Evolutionary conservation across 1,140 invertebrate species (phyloP).

Genomic region (Oreohelix idahoensis): DNA sequence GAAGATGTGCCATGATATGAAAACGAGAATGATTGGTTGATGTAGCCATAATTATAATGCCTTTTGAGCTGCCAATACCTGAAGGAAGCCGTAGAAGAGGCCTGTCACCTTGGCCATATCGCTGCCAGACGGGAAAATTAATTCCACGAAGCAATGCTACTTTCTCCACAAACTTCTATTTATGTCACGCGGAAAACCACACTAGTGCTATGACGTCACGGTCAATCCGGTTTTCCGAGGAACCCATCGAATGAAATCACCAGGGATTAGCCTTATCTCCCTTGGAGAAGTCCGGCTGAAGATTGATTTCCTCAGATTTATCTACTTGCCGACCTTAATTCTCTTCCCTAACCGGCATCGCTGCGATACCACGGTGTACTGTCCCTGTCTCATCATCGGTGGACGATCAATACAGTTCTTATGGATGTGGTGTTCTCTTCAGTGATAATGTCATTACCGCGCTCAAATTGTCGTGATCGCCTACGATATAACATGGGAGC

Average conservation of each 20-base stretch:
- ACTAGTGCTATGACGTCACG: constrained; percentile 31
- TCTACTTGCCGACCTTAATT: constrained; percentile 33
- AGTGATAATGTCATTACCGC: too few species aligned
- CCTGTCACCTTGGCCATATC: constrained; percentile 2
- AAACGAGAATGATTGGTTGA: background rate
- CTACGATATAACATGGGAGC: too few species aligned
- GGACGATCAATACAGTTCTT: background rate
- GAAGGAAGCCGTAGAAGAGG: background rate
- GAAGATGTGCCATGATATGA: background rate
- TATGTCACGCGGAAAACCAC: constrained; percentile 28
- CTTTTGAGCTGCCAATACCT: background rate
- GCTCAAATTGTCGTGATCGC: too few species aligned
- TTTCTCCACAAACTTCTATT: constrained; percentile 1
- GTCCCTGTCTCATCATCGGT: background rate
- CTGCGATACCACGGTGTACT: background rate
- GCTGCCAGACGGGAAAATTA: constrained; percentile 25
- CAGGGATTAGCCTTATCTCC: constrained; percentile 36
- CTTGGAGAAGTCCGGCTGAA: constrained; percentile 2
- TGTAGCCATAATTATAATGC: background rate
- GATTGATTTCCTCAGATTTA: constrained; percentile 36
- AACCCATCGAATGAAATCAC: constrained; percentile 26
- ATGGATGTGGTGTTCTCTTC: background rate
- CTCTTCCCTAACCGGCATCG: background rate
- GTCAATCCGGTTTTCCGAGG: constrained; percentile 30
- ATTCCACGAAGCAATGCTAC: background rate